Evolutionary conservation across 30 jellyfish, hydroid and myxozoan species (phyloP).

Genomic region (Aurelia sp.): DNA sequence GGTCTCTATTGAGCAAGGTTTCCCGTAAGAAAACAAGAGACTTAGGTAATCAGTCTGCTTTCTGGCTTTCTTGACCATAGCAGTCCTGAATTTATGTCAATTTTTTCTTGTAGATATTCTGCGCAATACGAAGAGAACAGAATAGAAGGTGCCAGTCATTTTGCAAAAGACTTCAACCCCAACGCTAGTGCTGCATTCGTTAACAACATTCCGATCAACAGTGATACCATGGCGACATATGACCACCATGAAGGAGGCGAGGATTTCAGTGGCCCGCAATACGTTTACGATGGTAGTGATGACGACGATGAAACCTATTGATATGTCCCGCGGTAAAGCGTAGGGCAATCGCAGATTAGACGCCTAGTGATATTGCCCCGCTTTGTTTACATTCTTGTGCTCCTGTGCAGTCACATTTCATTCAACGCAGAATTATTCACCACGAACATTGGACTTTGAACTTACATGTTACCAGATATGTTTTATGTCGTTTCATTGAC

Average conservation of each 20-base stretch:
- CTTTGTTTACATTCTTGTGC: background rate
- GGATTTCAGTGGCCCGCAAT: constrained; percentile 45
- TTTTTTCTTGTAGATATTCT: background rate
- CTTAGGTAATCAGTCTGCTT: too few relatives aligned
- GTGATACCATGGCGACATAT: background rate
- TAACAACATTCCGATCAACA: background rate
- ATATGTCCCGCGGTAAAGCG: background rate
- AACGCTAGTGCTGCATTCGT: background rate
- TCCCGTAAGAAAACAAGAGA: background rate
- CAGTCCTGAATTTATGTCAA: background rate
- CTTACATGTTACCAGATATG: background rate
- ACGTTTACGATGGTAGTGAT: constrained; percentile 71
- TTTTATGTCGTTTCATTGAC: background rate
- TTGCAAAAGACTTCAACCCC: background rate
- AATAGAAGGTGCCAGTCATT: background rate
- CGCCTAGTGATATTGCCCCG: background rate
- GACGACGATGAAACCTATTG: constrained; percentile 57
- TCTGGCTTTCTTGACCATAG: too few relatives aligned
- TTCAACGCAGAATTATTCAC: constrained; percentile 7
- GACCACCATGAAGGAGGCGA: background rate
- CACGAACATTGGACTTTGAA: background rate
- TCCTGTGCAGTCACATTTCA: constrained; percentile 24
- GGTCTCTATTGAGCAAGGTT: background rate
- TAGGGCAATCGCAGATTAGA: constrained; percentile 23
- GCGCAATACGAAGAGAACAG: background rate